A percentile compares a stretch with the other conserved stretches of the same genome.
Conservation (phyloP, 2,888 invertebrate species). For the Troilus luridus region DNA sequence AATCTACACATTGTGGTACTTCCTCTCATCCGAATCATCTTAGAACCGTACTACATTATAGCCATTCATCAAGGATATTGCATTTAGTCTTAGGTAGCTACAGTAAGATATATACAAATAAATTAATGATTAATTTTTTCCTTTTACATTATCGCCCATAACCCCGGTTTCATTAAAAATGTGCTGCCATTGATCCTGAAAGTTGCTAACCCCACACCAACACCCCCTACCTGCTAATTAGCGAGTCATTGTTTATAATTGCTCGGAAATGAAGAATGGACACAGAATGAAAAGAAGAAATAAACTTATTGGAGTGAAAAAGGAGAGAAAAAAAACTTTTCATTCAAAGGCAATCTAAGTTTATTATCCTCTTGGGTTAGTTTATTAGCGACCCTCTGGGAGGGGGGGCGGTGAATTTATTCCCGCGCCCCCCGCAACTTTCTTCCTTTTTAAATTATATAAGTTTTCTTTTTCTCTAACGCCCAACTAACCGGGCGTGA, state of each 20-base stretch:
- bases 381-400: constrained; percentile 6
- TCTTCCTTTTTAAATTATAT: constrained; percentile 56
- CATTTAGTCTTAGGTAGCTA: too few species aligned
- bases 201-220: neutral
- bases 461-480: constrained; percentile 51
- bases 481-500: constrained; percentile 26
- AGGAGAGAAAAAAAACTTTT: constrained; percentile 40
- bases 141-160: too few species aligned
- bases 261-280: neutral
- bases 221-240: neutral
- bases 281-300: neutral
- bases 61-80: too few species aligned
- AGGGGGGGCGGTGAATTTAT: constrained; percentile 16
- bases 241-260: constrained; percentile 2
- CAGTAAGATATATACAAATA: too few species aligned
- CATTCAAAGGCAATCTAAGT: constrained; percentile 59
- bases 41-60: too few species aligned
- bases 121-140: too few species aligned
- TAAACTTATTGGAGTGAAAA: constrained; percentile 35
- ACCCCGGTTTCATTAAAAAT: neutral
- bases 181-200: neutral
- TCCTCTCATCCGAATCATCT: too few species aligned
- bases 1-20: too few species aligned
- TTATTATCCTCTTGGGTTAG: constrained; percentile 58
- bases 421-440: neutral